Conservation (phyloP, 2,888 invertebrate species). For the Ophraella communa region DNA sequence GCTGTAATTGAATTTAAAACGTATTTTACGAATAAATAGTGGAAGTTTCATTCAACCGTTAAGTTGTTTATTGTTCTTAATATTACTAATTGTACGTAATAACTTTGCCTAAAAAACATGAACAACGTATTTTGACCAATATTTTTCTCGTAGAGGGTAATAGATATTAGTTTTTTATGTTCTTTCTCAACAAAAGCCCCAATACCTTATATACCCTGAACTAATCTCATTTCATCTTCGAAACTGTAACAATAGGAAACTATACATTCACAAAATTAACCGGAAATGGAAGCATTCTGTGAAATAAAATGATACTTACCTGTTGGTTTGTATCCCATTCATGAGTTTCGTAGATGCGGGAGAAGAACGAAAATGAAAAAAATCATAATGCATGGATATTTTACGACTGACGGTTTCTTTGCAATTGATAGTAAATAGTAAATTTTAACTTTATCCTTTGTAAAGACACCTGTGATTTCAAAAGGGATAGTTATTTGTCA, state of each 20-base stretch:
- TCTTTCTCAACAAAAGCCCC: neutral
- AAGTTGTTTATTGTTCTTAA: too few species aligned
- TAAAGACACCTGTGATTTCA: neutral
- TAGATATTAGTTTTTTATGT: too few species aligned
- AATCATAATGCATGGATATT: neutral
- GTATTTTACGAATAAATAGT: too few species aligned
- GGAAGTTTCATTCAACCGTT: too few species aligned
- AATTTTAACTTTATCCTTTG: neutral
- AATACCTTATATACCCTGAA: neutral
- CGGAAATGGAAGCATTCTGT: slow-evolving; percentile 10
- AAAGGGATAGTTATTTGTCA: neutral
- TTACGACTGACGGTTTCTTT: neutral
- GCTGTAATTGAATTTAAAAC: too few species aligned
- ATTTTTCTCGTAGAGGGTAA: too few species aligned
- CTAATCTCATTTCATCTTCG: slow-evolving; percentile 1
- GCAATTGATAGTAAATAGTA: slow-evolving; percentile 2
- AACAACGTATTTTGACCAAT: too few species aligned
- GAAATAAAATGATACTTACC: slow-evolving; percentile 11
- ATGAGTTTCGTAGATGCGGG: neutral
- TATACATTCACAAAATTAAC: slow-evolving; percentile 13
- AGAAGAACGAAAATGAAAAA: neutral
- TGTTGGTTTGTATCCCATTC: slow-evolving; percentile 4
- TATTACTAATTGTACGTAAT: too few species aligned
- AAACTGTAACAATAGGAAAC: neutral
- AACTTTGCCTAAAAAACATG: too few species aligned